These are phyloP conservation scores for Hypercompe scribonia DNA, from an alignment of 2,888 invertebrate species.

Conservation along the genomic window DNA sequence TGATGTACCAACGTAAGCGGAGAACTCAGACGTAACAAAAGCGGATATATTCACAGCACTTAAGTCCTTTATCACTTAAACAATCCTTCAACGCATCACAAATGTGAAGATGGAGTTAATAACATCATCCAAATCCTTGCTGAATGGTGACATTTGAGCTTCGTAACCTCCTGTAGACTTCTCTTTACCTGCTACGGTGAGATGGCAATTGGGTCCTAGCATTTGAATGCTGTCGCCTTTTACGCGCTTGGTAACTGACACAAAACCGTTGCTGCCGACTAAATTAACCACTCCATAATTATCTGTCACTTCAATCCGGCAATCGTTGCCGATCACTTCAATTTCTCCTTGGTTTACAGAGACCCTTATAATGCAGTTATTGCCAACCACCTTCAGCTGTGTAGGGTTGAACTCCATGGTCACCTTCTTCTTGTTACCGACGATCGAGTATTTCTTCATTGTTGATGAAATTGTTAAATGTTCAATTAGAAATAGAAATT, in stretches of 20 bases:
- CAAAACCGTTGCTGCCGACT: slow-evolving; percentile 75
- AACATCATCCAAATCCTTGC: slow-evolving; percentile 81
- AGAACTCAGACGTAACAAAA: slow-evolving; percentile 31
- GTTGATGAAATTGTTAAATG: slow-evolving; percentile 48
- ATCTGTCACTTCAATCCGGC: slow-evolving; percentile 73
- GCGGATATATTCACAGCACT: slow-evolving; percentile 53
- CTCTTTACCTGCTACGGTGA: slow-evolving; percentile 76
- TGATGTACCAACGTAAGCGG: slow-evolving; percentile 10
- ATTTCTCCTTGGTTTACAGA: slow-evolving; percentile 75
- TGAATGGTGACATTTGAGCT: slow-evolving; percentile 80
- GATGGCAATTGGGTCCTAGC: slow-evolving; percentile 70
- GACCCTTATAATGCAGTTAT: slow-evolving; percentile 76
- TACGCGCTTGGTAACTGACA: slow-evolving; percentile 71
- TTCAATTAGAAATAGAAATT: slow-evolving; percentile 26
- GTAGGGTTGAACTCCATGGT: slow-evolving; percentile 79
- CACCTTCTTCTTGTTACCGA: slow-evolving; percentile 84
- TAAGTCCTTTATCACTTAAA: slow-evolving; percentile 43
- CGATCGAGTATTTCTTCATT: slow-evolving; percentile 81
- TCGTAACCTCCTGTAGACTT: slow-evolving; percentile 70
- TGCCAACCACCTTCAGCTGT: slow-evolving; percentile 77
- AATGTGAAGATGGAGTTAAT: slow-evolving; percentile 82
- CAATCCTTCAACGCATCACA: slow-evolving; percentile 77
- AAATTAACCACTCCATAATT: slow-evolving; percentile 75
- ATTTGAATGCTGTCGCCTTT: slow-evolving; percentile 75
- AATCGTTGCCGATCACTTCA: slow-evolving; percentile 83